Conservation (phyloP, 2,113 vertebrate genomes). For the Zapus hudsonius region DNA sequence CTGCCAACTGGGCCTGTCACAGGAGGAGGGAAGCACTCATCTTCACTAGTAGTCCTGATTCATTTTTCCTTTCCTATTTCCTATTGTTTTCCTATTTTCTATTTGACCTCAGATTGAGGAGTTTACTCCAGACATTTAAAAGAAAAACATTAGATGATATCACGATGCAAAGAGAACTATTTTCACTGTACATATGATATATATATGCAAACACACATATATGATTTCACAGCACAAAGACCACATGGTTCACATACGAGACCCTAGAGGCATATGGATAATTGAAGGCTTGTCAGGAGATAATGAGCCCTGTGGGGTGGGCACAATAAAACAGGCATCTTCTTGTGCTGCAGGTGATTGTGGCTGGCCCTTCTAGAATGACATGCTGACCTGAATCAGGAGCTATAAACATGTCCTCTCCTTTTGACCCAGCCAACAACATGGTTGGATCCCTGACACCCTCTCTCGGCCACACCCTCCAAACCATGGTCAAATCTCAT, state of each 20-base stretch:
- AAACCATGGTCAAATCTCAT: background rate
- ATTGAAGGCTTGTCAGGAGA: background rate
- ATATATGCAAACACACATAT: constrained; percentile 46
- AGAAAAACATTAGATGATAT: constrained; percentile 56
- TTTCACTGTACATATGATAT: background rate
- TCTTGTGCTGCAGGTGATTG: background rate
- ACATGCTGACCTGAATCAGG: background rate
- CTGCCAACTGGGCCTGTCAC: constrained; percentile 89
- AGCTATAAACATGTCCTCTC: background rate
- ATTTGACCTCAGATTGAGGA: constrained; percentile 82
- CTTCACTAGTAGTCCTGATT: constrained; percentile 84
- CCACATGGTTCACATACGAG: constrained; percentile 54
- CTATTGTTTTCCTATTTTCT: constrained; percentile 78
- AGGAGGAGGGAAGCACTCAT: constrained; percentile 81
- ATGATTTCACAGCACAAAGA: constrained; percentile 81
- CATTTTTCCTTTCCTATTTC: constrained; percentile 87
- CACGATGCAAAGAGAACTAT: constrained; percentile 73
- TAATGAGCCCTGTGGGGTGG: background rate
- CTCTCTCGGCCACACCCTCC: background rate
- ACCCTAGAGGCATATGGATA: background rate
- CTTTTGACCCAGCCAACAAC: background rate
- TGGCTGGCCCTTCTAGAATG: background rate
- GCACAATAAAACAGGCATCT: background rate
- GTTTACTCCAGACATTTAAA: constrained; percentile 74
- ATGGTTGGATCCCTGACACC: background rate